Evolutionary conservation across 2,888 invertebrate genomes (phyloP), one percentile per base, ranked within the genome.

Genomic region (Drosophila meridiana): DNA sequence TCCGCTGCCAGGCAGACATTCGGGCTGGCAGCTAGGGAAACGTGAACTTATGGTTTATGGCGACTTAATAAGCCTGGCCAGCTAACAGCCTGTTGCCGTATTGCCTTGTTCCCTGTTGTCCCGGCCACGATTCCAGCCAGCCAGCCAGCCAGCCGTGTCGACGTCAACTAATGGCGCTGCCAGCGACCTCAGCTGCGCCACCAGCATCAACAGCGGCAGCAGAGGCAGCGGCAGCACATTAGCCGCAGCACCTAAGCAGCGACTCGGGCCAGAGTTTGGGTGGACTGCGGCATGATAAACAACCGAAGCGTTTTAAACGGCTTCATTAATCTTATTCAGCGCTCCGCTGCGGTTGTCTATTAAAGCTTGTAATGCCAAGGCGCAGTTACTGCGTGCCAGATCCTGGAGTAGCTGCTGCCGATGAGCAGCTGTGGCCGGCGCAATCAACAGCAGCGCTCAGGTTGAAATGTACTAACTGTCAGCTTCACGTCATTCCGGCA

Each of bases 281-380:
- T 70, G 47, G 59, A 59, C 67, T 59, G 68, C 53, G 64, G 70
- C 78, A 85, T 92, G 91, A 92, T 92, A 91, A 92, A 92, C 91
- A 91, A 91, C 91, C 90, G 82, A 87, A 92, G 90, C 91, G 87
- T 90, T 90, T 90, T 91, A 91, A 92, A 89, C 90, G 91, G 91
- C 89, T 90, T 92, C 92, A 92, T 92, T 92, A 92, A 92, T 92
- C 91, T 92, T 92, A 88, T 89, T 91, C 92, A 91, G 81, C 82
- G 84, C 86, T 63, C 50, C 78, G 87, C 80, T 83, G 80, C 78
- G 76, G 77, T 75, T 87, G 89, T 89, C 89, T 86, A 89, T 86
- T 86, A 86, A 89, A 78, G 84, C 84, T 82, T 86, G 85, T 87
- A 86, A 86, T 86, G 83, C 88, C 69, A 32, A 66, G 61, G 48